Evolutionary conservation across 37 sponge, comb jelly and placozoan species (phyloP).

Genomic region (Spongia lamella): DNA sequence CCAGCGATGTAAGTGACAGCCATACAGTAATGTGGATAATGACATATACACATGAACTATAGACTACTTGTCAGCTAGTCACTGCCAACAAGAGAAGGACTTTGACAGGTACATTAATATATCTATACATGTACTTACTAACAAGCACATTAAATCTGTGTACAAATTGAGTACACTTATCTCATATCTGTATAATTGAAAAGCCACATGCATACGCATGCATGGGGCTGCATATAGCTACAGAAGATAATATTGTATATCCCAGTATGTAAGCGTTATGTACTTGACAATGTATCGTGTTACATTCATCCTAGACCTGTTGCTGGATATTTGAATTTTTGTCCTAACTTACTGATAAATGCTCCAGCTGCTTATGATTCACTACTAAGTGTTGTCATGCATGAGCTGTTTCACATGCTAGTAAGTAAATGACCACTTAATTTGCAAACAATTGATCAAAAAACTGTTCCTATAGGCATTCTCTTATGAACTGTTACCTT

Average conservation of each 20-base stretch:
- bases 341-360: background rate
- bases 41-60: no score
- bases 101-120: slow-evolving; percentile 26
- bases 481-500: slow-evolving; percentile 30
- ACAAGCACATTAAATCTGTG: background rate
- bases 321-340: slow-evolving; percentile 59
- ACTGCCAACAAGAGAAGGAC: slow-evolving; percentile 50
- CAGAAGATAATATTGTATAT: no score
- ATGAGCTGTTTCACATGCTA: slow-evolving; percentile 47
- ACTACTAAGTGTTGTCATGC: slow-evolving; percentile 7
- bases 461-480: slow-evolving; percentile 18
- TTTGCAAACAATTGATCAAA: background rate
- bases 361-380: background rate
- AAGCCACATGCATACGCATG: background rate
- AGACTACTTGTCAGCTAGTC: slow-evolving; percentile 14
- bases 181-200: background rate
- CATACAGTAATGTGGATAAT: background rate
- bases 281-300: background rate
- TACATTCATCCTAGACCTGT: slow-evolving; percentile 20
- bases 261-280: no score
- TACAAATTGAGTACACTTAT: slow-evolving; percentile 1
- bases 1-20: background rate
- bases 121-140: background rate
- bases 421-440: slow-evolving; percentile 8
- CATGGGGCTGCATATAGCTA: no score